Evolutionary conservation across 2,888 invertebrate genomes (phyloP).

Genomic region (Lasioglossum calceatum): DNA sequence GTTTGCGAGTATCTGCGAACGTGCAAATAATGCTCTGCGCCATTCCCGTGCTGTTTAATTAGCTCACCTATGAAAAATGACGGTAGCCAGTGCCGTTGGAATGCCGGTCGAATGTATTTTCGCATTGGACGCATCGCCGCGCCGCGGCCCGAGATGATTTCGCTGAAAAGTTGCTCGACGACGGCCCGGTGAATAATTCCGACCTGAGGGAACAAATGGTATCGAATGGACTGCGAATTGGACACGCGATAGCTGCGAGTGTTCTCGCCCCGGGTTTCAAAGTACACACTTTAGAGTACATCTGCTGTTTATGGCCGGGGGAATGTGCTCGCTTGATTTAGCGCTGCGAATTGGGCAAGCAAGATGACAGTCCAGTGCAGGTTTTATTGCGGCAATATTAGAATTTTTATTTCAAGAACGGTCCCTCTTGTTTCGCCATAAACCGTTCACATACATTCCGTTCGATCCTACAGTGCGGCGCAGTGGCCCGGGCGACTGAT

Average conservation of each 20-base stretch:
- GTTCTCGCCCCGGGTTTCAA: background rate
- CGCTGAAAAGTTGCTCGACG: conserved; percentile 2
- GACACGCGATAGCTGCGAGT: background rate
- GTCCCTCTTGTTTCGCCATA: background rate
- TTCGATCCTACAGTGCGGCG: no score
- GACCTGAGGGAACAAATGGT: background rate
- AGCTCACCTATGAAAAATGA: background rate
- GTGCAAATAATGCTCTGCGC: background rate
- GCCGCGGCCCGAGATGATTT: background rate
- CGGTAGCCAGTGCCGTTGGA: background rate
- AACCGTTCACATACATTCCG: background rate
- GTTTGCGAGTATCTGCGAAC: conserved; percentile 8
- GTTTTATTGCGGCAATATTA: background rate
- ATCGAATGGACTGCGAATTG: conserved; percentile 1
- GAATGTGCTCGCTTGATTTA: background rate
- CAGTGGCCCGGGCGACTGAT: no score
- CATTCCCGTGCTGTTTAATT: background rate
- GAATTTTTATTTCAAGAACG: background rate
- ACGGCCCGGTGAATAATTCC: background rate
- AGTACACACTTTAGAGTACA: background rate
- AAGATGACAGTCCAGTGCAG: background rate
- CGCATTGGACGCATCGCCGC: background rate
- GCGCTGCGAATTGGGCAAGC: background rate
- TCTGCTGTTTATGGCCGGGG: background rate
- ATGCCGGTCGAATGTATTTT: background rate